Percentiles rank a stretch among this genome's conserved stretches.
These are phyloP conservation scores for Macroteleia sp. DNA, from an alignment of 2,888 invertebrate genomes.

Conservation along the genomic window DNA sequence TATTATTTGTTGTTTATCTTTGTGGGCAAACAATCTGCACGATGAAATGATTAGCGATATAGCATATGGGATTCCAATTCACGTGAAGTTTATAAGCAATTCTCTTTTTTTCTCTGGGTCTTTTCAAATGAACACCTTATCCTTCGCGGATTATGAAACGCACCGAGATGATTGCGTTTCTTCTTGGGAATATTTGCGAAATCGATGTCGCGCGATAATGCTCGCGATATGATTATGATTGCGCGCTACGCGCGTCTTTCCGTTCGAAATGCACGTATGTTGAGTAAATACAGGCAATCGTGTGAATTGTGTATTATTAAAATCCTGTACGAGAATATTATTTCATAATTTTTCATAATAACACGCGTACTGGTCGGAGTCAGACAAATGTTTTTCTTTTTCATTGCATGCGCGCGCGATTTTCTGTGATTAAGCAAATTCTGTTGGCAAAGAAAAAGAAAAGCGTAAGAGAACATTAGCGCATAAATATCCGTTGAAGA, in stretches of 20 bases:
- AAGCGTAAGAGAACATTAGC: too few relatives aligned
- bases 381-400: slow-evolving; percentile 48
- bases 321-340: slow-evolving; percentile 35
- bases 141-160: slow-evolving; percentile 52
- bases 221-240: slow-evolving; percentile 76
- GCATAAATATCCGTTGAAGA: too few relatives aligned
- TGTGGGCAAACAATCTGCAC: slow-evolving; percentile 30
- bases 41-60: slow-evolving; percentile 19
- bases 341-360: slow-evolving; percentile 57
- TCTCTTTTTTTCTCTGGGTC: slow-evolving; percentile 9
- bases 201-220: slow-evolving; percentile 80
- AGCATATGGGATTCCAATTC: slow-evolving; percentile 20
- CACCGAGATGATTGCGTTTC: slow-evolving; percentile 66
- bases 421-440: neutral
- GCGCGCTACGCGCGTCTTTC: slow-evolving; percentile 70
- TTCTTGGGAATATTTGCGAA: slow-evolving; percentile 79
- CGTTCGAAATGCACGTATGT: slow-evolving; percentile 66
- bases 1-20: slow-evolving; percentile 32
- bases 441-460: too few relatives aligned
- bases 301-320: slow-evolving; percentile 67
- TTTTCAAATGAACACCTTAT: slow-evolving; percentile 31
- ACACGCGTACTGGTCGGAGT: slow-evolving; percentile 31
- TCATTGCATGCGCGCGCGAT: slow-evolving; percentile 21
- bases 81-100: slow-evolving; percentile 43
- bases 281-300: slow-evolving; percentile 65